phyloP scores from a whole-genome alignment of 2,888 invertebrate species.

The Caenorhabditis sp. region DNA sequence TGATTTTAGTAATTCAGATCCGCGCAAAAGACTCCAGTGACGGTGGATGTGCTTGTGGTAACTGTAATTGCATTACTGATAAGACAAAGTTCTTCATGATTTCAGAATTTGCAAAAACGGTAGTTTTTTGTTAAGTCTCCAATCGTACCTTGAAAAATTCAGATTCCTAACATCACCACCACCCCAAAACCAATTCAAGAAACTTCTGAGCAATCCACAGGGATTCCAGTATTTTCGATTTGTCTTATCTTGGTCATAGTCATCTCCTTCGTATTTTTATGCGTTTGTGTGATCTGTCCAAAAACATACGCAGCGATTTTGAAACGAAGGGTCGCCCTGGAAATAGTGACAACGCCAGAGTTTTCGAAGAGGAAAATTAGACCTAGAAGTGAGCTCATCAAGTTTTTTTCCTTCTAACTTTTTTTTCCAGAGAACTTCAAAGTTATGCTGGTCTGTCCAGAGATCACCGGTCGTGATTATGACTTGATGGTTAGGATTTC shows the following conservation, averaged over 20 bases:
- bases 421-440: conserved; percentile 33
- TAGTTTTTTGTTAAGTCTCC: neutral
- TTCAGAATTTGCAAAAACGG: conserved; percentile 1
- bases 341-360: conserved; percentile 11
- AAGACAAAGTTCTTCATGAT: conserved; percentile 42
- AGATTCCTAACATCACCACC: too few species aligned
- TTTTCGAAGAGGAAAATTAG: conserved; percentile 7
- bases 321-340: conserved; percentile 38
- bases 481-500: conserved; percentile 45
- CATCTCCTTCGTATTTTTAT: neutral
- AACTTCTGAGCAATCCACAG: too few species aligned
- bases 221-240: too few species aligned
- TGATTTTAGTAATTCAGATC: too few species aligned
- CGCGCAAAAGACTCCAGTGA: conserved; percentile 37
- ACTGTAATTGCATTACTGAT: conserved; percentile 52
- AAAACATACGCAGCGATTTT: neutral
- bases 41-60: conserved; percentile 50
- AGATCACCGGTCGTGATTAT: conserved; percentile 32
- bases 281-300: conserved; percentile 3
- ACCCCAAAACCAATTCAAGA: too few species aligned
- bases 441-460: conserved; percentile 52
- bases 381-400: conserved; percentile 19
- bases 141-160: too few species aligned
- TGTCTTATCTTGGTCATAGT: neutral
- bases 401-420: too few species aligned